Conservation (phyloP, 2,113 vertebrate species). For the Malurus alboscapulatus region DNA sequence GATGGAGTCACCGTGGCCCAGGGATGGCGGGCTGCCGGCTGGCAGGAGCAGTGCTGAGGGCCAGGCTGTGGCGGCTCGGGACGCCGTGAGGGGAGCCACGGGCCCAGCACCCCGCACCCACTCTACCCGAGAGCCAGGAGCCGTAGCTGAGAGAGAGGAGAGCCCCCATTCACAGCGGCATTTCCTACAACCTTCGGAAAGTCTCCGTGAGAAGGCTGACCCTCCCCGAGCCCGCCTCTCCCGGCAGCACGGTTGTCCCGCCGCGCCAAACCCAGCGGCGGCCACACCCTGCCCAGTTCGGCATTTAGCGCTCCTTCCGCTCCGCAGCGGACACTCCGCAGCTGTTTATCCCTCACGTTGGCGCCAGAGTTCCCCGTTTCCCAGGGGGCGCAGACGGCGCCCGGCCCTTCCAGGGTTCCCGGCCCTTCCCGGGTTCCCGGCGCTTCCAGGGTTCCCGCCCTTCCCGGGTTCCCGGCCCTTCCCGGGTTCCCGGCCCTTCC, state of each 20-base stretch:
- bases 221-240: too few relatives aligned
- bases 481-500: too few relatives aligned
- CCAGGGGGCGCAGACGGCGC: neutral
- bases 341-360: neutral
- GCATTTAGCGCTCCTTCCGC: neutral
- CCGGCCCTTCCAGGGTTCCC: too few relatives aligned
- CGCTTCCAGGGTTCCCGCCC: too few relatives aligned
- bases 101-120: too few relatives aligned
- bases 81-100: neutral
- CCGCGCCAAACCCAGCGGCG: neutral
- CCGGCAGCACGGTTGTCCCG: neutral
- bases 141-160: neutral
- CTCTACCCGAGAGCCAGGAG: fast-evolving
- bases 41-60: fast-evolving
- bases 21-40: fast-evolving
- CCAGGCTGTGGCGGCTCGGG: neutral
- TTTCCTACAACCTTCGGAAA: neutral
- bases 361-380: neutral
- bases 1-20: fast-evolving
- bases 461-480: too few relatives aligned
- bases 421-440: too few relatives aligned
- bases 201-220: neutral
- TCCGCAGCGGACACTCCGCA: fast-evolving
- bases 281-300: neutral
- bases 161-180: fast-evolving